These are phyloP conservation scores for Proterorhinus semilunaris DNA, from an alignment of 2,113 vertebrate species.

Conservation along the genomic window DNA sequence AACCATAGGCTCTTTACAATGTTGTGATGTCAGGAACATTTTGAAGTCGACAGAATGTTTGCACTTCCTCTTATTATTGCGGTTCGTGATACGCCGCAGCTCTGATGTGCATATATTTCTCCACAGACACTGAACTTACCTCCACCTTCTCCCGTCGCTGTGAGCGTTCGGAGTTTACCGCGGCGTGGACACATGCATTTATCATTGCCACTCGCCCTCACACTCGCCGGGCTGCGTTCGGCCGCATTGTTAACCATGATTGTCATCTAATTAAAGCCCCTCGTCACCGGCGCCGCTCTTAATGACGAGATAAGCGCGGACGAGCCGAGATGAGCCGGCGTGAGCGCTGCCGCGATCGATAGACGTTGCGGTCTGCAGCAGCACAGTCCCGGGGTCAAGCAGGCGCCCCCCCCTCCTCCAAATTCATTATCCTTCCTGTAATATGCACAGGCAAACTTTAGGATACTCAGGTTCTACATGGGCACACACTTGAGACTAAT, in stretches of 20 bases:
- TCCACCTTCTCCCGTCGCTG: too few relatives aligned
- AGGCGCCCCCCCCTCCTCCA: conserved; percentile 44
- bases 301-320: conserved; percentile 90
- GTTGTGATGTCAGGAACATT: too few relatives aligned
- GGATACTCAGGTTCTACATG: conserved; percentile 22
- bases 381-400: conserved; percentile 84
- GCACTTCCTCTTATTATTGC: too few relatives aligned
- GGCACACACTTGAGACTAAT: conserved; percentile 17
- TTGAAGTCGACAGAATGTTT: too few relatives aligned
- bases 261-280: conserved; percentile 98
- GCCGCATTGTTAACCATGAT: conserved; percentile 91
- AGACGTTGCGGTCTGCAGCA: conserved; percentile 90
- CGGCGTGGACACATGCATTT: conserved; percentile 71
- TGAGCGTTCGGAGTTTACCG: too few relatives aligned
- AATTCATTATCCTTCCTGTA: conserved; percentile 91
- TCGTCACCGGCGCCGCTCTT: conserved; percentile 89
- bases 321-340: conserved; percentile 69
- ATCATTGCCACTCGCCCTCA: conserved; percentile 84
- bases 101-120: too few relatives aligned
- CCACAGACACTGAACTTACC: too few relatives aligned
- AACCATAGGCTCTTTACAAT: too few relatives aligned
- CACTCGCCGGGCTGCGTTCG: conserved; percentile 80
- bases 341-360: conserved; percentile 89
- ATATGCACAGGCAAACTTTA: conserved; percentile 73
- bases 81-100: too few relatives aligned